Evolutionary conservation across 2,797 vertebrate genomes (phyloP).

Genomic region (Antrozous pallidus): DNA sequence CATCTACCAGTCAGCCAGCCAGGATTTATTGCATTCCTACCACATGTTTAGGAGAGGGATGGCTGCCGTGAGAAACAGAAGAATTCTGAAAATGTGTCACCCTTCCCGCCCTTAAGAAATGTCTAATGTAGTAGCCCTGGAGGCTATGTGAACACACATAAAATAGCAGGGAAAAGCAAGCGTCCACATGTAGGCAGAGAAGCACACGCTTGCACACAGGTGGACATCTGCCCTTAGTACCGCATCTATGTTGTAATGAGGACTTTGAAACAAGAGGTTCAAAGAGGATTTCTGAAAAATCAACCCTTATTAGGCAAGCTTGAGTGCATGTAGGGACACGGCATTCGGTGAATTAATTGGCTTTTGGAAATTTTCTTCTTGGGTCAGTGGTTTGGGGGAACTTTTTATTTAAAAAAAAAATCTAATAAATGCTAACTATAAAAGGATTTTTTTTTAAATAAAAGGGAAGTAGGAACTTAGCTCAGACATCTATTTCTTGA

Average conservation of each 20-base stretch:
- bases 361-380: constrained; percentile 25
- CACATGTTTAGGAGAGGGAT: not conserved
- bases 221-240: not conserved
- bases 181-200: not conserved
- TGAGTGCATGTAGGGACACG: not conserved
- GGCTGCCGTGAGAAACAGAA: not conserved
- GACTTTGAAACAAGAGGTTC: not conserved
- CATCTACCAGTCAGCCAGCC: not conserved
- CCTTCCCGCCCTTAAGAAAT: not conserved
- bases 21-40: not conserved
- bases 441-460: not conserved
- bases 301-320: not conserved
- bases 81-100: not conserved
- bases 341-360: not conserved
- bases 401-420: constrained; percentile 26
- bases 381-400: not conserved
- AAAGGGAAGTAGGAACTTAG: constrained; percentile 12
- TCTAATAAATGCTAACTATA: constrained; percentile 40
- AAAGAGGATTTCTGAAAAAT: not conserved
- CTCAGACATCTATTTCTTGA: constrained; percentile 32
- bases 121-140: not conserved
- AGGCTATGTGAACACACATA: not conserved
- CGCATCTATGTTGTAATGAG: not conserved
- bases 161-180: not conserved
- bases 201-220: not conserved